Base-by-base conservation (phyloP, 2,113 vertebrate genomes). In the human region DNA sequence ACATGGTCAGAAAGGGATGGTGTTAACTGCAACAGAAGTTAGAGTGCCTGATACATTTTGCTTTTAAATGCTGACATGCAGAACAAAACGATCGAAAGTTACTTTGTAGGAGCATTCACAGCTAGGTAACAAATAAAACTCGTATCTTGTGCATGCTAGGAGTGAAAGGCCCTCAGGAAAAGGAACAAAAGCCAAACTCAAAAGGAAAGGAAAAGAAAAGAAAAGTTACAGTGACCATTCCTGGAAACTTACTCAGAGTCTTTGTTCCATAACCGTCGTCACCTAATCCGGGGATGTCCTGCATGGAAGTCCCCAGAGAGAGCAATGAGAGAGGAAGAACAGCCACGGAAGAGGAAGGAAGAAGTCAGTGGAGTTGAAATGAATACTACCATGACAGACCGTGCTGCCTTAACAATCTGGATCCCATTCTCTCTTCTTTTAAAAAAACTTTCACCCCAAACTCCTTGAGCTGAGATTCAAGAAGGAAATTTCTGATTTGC, bases 191-290 rank as follows among this genome's bases (percentile, higher is more conserved):
- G 98, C 98, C 98, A 98, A 99, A 99, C 98, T 98, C 98, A 98
- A 97, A 99, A 98, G 97, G 97, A 98, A 98, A 97, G 94, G 91
- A 96, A 98, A 97, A 83, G 97, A 96, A 98, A 97, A 93, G 96
- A 97, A 98, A 98, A 98, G 98, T 99, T 98, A 98, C 98, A 99
- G 99, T 98, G 99, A 99, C 98, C 99, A 99, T 99, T 99, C 99
- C 99, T 99, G 98, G 99, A 98, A 99, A 99, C 99, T 99, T 99
- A 99, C 99, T 99, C 99, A 99, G 99, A 98, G 99, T 99, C 99
- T 99, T 99, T 99, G 99, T 99, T 99, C 99, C 99, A 99, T 99
- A 99, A 99, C 99, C 99, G 99, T 99, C 99, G 99, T 99, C 99
- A 99, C 99, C 99, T 99, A 99, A 99, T 99, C 99, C 99, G 98